Percentiles rank a stretch among this genome's conserved stretches.
Conservation (phyloP, 2,888 invertebrate species). For the Scrobipalpa atriplicella region DNA sequence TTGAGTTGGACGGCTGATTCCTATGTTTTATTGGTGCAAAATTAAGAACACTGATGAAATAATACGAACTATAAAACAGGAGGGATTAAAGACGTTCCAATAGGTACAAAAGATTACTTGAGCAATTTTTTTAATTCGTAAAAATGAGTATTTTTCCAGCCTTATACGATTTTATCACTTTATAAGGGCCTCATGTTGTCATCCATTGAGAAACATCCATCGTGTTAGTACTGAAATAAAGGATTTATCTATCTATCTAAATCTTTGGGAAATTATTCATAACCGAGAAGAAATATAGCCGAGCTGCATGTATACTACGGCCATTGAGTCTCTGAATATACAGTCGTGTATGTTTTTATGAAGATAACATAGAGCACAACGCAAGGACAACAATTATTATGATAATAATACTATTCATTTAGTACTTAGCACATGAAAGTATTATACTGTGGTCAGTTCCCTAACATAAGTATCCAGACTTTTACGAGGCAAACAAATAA, state of each 20-base stretch:
- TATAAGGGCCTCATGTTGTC: too few relatives aligned
- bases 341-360: not conserved
- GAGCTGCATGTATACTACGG: not conserved
- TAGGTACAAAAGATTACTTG: too few relatives aligned
- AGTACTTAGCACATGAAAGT: not conserved
- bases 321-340: not conserved
- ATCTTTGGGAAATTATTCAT: too few relatives aligned
- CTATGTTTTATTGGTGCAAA: slow-evolving; percentile 13
- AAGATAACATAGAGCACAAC: slow-evolving; percentile 5
- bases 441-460: not conserved
- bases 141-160: too few relatives aligned
- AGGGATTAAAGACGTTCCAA: not conserved
- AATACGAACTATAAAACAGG: not conserved
- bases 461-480: not conserved
- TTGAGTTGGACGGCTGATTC: slow-evolving; percentile 11
- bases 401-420: slow-evolving; percentile 1
- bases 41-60: not conserved
- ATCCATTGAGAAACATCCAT: too few relatives aligned
- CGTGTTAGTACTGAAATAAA: too few relatives aligned
- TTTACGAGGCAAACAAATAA: not conserved
- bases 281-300: not conserved
- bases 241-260: too few relatives aligned
- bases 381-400: slow-evolving; percentile 9
- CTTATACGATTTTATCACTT: too few relatives aligned
- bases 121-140: too few relatives aligned